A percentile compares a stretch with the other conserved stretches of the same genome.
Conservation (phyloP, 2,888 invertebrate genomes). For the Drosophila ochracea region DNA sequence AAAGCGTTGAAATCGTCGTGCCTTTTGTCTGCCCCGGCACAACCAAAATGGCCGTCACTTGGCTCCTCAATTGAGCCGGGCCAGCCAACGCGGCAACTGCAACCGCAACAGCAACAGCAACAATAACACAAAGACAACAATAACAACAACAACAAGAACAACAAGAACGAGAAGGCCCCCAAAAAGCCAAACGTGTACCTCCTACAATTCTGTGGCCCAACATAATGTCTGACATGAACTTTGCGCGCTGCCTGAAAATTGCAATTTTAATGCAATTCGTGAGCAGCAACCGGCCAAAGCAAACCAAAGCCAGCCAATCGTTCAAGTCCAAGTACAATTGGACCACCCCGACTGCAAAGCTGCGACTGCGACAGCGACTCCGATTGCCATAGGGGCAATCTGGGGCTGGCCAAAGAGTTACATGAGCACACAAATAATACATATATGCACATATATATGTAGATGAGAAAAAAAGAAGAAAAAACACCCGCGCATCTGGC, state of each 20-base stretch:
- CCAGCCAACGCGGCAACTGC: conserved; percentile 58
- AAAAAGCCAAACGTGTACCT: conserved; percentile 57
- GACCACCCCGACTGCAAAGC: conserved; percentile 70
- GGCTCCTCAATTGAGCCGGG: conserved; percentile 43
- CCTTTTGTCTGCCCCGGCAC: conserved; percentile 75
- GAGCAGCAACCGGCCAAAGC: conserved; percentile 60
- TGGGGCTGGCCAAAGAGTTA: conserved; percentile 37
- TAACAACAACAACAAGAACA: conserved; percentile 33
- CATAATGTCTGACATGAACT: conserved; percentile 83
- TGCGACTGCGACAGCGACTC: conserved; percentile 16
- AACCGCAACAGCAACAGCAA: conserved; percentile 28
- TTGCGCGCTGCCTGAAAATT: conserved; percentile 82
- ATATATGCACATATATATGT: conserved; percentile 6
- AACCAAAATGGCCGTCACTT: conserved; percentile 58
- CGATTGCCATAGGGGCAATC: conserved; percentile 45
- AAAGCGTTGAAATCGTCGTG: conserved; percentile 83
- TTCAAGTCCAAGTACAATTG: conserved; percentile 80
- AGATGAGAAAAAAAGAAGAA: not conserved
- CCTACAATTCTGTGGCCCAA: conserved; percentile 58
- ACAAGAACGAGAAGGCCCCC: conserved; percentile 6
- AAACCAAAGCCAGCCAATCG: conserved; percentile 61
- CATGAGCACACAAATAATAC: conserved; percentile 5
- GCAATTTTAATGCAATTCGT: conserved; percentile 84
- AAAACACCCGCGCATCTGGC: conserved; percentile 41
- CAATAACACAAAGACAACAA: conserved; percentile 34